These are phyloP conservation scores for Anniella stebbinsi DNA, from an alignment of 2,797 vertebrate species.

Conservation along the genomic window DNA sequence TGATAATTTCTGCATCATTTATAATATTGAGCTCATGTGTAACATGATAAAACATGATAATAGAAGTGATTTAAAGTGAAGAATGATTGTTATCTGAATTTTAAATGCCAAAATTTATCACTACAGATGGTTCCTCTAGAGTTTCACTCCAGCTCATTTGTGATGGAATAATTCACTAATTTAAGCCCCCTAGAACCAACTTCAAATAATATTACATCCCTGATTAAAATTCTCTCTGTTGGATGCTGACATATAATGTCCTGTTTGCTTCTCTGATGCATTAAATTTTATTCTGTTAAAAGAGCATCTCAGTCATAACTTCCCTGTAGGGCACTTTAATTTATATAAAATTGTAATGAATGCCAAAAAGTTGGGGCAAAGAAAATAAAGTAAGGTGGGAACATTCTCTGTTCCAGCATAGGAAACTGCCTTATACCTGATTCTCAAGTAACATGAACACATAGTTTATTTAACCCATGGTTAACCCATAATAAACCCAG, in stretches of 20 bases:
- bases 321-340: conserved; percentile 7
- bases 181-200: conserved; percentile 27
- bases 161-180: background rate
- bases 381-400: conserved; percentile 1
- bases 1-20: conserved; percentile 25
- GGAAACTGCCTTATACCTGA: background rate
- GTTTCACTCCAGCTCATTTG: background rate
- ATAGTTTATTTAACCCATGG: background rate
- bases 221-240: conserved; percentile 29
- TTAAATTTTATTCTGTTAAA: conserved; percentile 38
- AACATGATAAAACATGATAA: rapidly evolving
- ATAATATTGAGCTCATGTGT: conserved; percentile 20
- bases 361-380: conserved; percentile 4
- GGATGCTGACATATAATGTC: conserved; percentile 29
- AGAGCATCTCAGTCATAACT: conserved; percentile 39
- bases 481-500: too few relatives aligned
- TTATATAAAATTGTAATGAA: conserved; percentile 20
- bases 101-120: background rate
- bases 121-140: conserved; percentile 5
- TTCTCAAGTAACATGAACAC: background rate
- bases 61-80: background rate
- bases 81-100: background rate
- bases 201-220: conserved; percentile 16
- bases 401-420: background rate
- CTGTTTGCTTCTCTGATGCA: conserved; percentile 4